Conservation (phyloP, 2,888 invertebrate genomes). For the Melanostoma scalare region DNA sequence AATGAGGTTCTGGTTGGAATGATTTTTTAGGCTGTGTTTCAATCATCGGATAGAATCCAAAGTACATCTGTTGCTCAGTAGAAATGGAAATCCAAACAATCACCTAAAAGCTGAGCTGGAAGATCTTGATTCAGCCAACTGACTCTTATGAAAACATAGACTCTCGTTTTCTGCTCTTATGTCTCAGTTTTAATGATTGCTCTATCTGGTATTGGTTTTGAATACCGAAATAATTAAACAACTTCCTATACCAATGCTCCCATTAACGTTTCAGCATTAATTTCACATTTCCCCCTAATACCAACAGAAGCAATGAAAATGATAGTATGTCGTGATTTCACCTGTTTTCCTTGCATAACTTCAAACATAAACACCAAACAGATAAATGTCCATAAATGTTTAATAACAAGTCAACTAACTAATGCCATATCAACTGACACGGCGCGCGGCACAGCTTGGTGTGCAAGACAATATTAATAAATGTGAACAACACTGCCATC, state of each 20-base stretch:
- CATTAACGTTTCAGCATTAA: slow-evolving; percentile 13
- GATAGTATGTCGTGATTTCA: slow-evolving; percentile 53
- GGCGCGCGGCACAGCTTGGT: slow-evolving; percentile 20
- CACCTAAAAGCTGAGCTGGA: no score
- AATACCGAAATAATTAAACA: no score
- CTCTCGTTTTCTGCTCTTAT: no score
- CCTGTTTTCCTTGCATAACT: slow-evolving; percentile 9
- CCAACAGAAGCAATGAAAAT: slow-evolving; percentile 4
- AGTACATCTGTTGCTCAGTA: no score
- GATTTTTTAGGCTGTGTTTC: no score
- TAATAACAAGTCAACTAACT: slow-evolving; percentile 63
- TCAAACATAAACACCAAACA: slow-evolving; percentile 10
- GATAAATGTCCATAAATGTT: slow-evolving; percentile 62
- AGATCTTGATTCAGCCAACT: no score
- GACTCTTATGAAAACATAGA: no score
- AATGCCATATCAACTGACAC: slow-evolving; percentile 9
- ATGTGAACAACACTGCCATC: slow-evolving; percentile 55
- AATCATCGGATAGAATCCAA: no score
- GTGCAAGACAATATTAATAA: slow-evolving; percentile 49
- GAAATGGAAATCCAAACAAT: no score
- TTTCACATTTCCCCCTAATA: slow-evolving; percentile 3
- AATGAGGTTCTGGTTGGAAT: not conserved
- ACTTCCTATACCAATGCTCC: no score
- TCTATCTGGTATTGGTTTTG: no score
- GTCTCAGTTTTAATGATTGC: no score